Evolutionary conservation across 2,888 invertebrate species (phyloP), one percentile per base, ranked within the genome.

Genomic region (Synergus laeviventris): DNA sequence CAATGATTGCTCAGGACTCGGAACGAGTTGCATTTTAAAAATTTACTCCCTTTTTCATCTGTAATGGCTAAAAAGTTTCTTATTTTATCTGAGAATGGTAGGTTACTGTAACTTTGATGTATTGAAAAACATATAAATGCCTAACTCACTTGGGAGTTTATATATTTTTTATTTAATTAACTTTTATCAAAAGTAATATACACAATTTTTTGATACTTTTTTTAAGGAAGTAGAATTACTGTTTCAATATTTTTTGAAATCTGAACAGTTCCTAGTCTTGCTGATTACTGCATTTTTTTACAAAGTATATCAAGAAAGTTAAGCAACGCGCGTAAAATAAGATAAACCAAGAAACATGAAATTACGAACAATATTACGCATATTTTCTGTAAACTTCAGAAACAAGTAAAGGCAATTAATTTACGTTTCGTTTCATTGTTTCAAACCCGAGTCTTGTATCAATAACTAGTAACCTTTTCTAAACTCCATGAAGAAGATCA

Each of bases 321-420:
- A 70, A 70, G 70, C 45, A 45, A 70, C 49, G 70, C n/a, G 11
- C 45, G 31, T 70, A 70, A 70, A 70, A 70, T 70, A 70, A 36
- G 70, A 70, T 31, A 70, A 70, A 70, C 11, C 45, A 16, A 49
- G 66, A 66, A 66, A 66, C 70, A 70, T 31, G 70, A 70, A 70
- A 70, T 31, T 70, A 49, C 49, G 31, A 70, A 66, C 21, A 66
- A 66, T 66, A 66, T 66, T 45, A 66, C 66, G 70, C 31, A 49
- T 70, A 70, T 70, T 70, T 70, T 18, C 42, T 70, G 45, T 31
- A 49, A 49, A 70, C 31, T 21, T 14, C 31, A 62, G 31, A 62
- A 38, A n/a, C 21, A 56, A 56, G 14, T 16, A 49, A n/a, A 49
- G 49, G 14, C 8, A 38, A 38, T 3, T 62, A 38, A 36, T 62